A percentile compares a stretch with the other conserved stretches of the same genome.
phyloP scores from a whole-genome alignment of 30 jellyfish, hydroid and myxozoan genomes.

The Cassiopea andromeda region DNA sequence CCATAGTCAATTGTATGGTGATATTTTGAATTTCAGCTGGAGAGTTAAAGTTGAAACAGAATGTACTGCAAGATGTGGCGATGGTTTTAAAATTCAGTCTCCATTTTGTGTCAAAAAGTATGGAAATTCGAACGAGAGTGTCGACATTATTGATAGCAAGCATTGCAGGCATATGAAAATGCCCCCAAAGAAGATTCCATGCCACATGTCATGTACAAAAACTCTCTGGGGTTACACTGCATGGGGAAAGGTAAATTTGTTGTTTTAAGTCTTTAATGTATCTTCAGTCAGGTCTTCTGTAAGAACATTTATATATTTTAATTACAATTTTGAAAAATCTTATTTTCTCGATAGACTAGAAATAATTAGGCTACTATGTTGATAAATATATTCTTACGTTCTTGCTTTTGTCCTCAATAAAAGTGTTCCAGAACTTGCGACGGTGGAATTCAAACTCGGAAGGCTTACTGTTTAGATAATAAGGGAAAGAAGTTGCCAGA shows the following conservation, averaged over 20 bases:
- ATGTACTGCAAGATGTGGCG: conserved; percentile 92
- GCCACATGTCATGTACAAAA: conserved; percentile 80
- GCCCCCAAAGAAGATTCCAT: conserved; percentile 78
- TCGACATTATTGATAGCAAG: conserved; percentile 63
- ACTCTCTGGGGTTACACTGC: conserved; percentile 85
- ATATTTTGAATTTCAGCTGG: conserved; percentile 82
- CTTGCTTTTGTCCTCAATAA: background rate
- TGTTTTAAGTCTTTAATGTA: no score
- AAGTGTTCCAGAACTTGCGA: conserved; percentile 89
- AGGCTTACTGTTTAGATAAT: conserved; percentile 85
- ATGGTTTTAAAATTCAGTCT: conserved; percentile 74
- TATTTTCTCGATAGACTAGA: no score
- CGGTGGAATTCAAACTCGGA: conserved; percentile 88
- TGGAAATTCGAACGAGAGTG: conserved; percentile 53
- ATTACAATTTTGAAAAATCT: no score
- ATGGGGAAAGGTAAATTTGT: conserved; percentile 87
- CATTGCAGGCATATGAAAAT: conserved; percentile 57
- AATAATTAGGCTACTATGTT: no score
- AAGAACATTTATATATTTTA: no score
- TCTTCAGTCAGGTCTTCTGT: no score
- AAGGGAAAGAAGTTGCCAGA: conserved; percentile 61
- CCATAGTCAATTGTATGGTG: no score
- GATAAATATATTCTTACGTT: background rate
- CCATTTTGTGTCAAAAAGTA: conserved; percentile 72
- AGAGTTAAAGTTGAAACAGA: conserved; percentile 59